Percentiles rank a stretch among this genome's conserved stretches.
Conservation (phyloP, 1,140 invertebrate genomes). For the Helicoverpa zea region DNA sequence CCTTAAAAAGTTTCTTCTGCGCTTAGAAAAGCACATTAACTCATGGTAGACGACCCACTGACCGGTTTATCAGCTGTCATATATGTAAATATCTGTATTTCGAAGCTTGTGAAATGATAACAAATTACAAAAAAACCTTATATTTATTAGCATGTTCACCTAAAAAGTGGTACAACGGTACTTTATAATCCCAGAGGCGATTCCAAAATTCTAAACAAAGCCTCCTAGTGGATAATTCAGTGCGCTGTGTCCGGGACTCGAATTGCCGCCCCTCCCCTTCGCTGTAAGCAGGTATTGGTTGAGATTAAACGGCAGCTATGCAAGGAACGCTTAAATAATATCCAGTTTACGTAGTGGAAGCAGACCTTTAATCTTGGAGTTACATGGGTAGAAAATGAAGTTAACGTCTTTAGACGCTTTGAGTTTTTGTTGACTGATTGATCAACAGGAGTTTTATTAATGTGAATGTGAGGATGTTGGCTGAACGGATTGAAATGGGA, state of each 20-base stretch:
- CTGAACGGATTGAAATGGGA: too few species aligned
- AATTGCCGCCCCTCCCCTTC: constrained; percentile 35
- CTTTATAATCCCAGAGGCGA: background rate
- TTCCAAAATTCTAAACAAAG: constrained; percentile 29
- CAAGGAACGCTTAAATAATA: constrained; percentile 29
- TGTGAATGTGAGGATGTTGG: too few species aligned
- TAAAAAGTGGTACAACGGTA: background rate
- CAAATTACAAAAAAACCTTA: too few species aligned
- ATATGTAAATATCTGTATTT: too few species aligned
- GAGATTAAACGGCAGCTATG: constrained; percentile 33
- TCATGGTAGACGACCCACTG: too few species aligned
- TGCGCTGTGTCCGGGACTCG: constrained; percentile 19
- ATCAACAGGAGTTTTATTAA: too few species aligned
- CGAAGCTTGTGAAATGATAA: too few species aligned
- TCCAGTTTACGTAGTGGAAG: background rate
- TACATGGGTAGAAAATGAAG: background rate
- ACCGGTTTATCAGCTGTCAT: too few species aligned
- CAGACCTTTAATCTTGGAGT: background rate
- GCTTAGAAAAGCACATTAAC: too few species aligned
- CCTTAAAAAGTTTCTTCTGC: too few species aligned
- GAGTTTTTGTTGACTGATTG: too few species aligned
- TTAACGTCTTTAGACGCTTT: background rate
- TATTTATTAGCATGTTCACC: background rate
- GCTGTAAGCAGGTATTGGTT: constrained; percentile 46
- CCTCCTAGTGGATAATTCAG: constrained; percentile 23